A percentile compares a stretch with the other conserved stretches of the same genome.
Evolutionary conservation across 2,113 vertebrate genomes (phyloP).

Genomic region (Microtus richardsoni): DNA sequence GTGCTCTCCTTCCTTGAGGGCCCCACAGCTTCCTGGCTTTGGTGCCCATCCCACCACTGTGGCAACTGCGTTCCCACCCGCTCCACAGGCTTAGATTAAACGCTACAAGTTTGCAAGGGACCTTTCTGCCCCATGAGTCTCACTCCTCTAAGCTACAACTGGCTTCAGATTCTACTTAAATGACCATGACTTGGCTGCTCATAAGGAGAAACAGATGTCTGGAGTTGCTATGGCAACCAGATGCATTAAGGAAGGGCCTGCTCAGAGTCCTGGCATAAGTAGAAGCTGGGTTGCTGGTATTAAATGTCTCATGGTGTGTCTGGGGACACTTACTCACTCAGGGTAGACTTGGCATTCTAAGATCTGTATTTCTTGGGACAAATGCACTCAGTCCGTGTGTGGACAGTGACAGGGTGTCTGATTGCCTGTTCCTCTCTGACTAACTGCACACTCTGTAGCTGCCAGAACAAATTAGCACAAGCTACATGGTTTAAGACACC

Average conservation of each 20-base stretch:
- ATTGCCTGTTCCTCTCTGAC: too few relatives aligned
- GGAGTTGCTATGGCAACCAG: neutral
- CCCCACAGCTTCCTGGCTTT: neutral
- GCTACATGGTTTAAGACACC: neutral
- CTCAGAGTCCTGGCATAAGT: neutral
- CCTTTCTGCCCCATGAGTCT: neutral
- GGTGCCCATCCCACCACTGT: neutral
- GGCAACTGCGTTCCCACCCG: neutral
- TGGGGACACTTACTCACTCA: neutral
- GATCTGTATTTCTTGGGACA: neutral
- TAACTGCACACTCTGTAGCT: neutral
- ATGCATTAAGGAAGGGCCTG: neutral
- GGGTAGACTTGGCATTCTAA: neutral
- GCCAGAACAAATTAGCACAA: neutral
- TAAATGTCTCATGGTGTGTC: neutral
- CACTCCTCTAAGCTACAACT: neutral
- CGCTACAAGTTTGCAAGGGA: too few relatives aligned
- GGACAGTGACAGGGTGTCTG: neutral
- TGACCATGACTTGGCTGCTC: neutral
- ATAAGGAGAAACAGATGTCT: neutral
- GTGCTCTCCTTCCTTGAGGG: accelerated
- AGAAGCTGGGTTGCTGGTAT: neutral
- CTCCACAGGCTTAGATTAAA: neutral
- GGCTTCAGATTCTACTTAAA: neutral
- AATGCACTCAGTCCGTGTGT: too few relatives aligned